A percentile compares a stretch with the other conserved stretches of the same genome.
These are phyloP conservation scores for Cerceris rybyensis DNA, from an alignment of 2,888 invertebrate species.

Conservation along the genomic window DNA sequence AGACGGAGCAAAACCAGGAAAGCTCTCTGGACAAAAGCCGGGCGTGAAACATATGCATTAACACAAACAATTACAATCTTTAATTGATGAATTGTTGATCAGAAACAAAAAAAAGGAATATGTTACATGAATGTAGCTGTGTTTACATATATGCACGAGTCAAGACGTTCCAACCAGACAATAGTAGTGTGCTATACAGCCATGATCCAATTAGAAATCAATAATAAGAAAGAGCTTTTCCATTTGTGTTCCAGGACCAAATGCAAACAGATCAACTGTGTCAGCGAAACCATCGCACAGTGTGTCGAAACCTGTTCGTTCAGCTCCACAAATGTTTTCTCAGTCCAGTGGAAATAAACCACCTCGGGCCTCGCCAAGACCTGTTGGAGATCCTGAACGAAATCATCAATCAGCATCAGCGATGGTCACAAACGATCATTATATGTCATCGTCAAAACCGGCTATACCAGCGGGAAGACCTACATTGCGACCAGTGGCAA, in stretches of 20 bases:
- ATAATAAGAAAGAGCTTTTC: not conserved
- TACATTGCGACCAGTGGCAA: constrained; percentile 30
- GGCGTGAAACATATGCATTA: too few species aligned
- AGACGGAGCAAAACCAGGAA: too few species aligned
- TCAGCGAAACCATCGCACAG: constrained; percentile 4
- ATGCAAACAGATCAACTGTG: constrained; percentile 15
- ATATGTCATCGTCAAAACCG: constrained; percentile 1
- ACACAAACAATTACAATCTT: too few species aligned
- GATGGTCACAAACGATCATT: not conserved
- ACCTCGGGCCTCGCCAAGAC: constrained; percentile 9
- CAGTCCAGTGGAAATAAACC: constrained; percentile 14
- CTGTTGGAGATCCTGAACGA: constrained; percentile 7
- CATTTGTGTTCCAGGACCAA: constrained; percentile 46
- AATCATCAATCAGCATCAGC: constrained; percentile 3
- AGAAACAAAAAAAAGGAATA: too few species aligned
- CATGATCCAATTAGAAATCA: not conserved
- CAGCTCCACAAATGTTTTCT: not conserved
- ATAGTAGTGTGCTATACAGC: too few species aligned
- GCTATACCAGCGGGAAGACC: constrained; percentile 29
- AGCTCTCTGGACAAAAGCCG: too few species aligned
- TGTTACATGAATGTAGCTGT: too few species aligned
- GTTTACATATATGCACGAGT: too few species aligned
- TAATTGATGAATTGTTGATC: too few species aligned
- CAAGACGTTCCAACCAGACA: too few species aligned
- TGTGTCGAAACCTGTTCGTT: constrained; percentile 2